phyloP scores from a whole-genome alignment of 2,797 vertebrate genomes.

The Centropyge bicolor region DNA sequence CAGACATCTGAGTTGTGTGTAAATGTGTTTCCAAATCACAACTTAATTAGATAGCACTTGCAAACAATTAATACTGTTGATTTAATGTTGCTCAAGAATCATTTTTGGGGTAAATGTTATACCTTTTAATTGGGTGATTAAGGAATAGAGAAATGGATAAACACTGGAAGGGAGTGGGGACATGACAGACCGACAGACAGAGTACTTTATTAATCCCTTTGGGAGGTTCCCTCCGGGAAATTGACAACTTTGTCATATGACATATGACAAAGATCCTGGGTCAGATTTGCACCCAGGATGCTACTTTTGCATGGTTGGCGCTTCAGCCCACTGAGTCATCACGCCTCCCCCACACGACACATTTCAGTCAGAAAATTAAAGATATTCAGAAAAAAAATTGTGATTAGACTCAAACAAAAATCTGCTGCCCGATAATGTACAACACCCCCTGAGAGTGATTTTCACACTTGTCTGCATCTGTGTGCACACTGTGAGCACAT shows the following conservation, averaged over 20 bases:
- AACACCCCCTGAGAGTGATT: not conserved
- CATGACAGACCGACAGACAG: no score
- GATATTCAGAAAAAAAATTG: not conserved
- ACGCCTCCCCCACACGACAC: no score
- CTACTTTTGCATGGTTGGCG: not conserved
- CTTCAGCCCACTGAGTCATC: not conserved
- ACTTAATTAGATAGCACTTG: constrained; percentile 12
- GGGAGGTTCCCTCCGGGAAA: no score
- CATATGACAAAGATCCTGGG: not conserved
- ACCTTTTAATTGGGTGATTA: not conserved
- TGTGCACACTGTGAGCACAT: constrained; percentile 30
- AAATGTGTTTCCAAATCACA: constrained; percentile 35
- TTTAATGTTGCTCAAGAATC: not conserved
- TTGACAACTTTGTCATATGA: no score
- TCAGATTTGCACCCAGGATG: constrained; percentile 3
- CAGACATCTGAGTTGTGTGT: constrained; percentile 61
- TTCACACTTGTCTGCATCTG: constrained; percentile 8
- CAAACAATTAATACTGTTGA: constrained; percentile 21
- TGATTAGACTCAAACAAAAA: not conserved
- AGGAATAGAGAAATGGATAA: not conserved
- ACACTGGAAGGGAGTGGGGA: not conserved
- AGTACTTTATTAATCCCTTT: no score
- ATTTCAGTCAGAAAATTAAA: not conserved
- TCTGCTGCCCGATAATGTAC: not conserved
- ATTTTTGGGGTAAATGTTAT: not conserved